A percentile compares a stretch with the other conserved stretches of the same genome.
Evolutionary conservation across 1,140 invertebrate genomes (phyloP).

Genomic region (Berghia stephanieae): DNA sequence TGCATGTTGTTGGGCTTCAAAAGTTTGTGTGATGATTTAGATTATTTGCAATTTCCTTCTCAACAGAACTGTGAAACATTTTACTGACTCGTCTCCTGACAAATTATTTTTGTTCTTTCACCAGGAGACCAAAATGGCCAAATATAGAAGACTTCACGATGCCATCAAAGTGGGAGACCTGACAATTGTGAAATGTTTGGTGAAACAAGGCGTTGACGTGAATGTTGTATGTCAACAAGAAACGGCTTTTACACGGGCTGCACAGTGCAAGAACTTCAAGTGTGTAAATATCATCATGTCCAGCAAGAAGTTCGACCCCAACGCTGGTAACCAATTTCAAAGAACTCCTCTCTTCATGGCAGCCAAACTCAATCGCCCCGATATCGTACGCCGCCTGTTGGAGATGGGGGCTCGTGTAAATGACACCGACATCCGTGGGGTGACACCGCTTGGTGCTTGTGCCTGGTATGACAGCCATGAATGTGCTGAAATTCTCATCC

Average conservation of each 20-base stretch:
- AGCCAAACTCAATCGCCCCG: neutral
- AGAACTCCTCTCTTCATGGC: constrained; percentile 5
- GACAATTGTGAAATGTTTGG: too few species aligned
- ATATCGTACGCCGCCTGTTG: neutral
- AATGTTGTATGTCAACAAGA: neutral
- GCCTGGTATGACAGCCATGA: neutral
- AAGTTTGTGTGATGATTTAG: too few species aligned
- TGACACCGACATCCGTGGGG: neutral
- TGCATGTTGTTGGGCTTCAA: too few species aligned
- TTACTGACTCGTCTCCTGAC: too few species aligned
- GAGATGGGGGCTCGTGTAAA: neutral
- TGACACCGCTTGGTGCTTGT: constrained; percentile 5
- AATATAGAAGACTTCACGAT: too few species aligned
- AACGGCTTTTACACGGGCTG: constrained; percentile 12
- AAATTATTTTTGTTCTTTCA: too few species aligned
- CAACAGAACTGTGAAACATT: too few species aligned
- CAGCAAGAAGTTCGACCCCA: constrained; percentile 14
- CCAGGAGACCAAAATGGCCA: too few species aligned
- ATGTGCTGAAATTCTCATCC: constrained; percentile 5
- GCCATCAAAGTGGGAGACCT: too few species aligned
- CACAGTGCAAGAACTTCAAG: neutral
- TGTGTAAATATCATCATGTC: neutral
- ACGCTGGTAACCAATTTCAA: constrained; percentile 8
- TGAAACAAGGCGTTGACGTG: constrained; percentile 22
- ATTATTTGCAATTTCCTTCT: too few species aligned